Base-by-base conservation (phyloP, 2,113 vertebrate genomes). In the Trochalopteron elliotii region DNA sequence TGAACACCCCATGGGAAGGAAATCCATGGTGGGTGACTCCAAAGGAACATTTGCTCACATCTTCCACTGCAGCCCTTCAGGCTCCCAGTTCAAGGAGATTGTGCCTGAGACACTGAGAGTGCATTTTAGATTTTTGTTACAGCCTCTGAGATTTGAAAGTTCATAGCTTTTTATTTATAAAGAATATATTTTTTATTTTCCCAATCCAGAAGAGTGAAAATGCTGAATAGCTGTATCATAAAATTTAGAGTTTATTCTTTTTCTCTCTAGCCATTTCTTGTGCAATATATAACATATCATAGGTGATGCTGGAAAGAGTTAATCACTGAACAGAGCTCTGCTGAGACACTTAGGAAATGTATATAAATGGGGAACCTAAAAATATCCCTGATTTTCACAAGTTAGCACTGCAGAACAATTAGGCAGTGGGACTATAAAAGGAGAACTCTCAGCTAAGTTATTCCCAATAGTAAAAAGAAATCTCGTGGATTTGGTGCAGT, bases 361-460 rank as follows among this genome's bases (percentile, higher is more conserved):
- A 47, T 82, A 79, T 75, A 92, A 85, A 71, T 63, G 70, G 75
- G 39, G 57, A 69, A 53, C 60, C 93, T 91, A 89, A 96, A 96
- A 91, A 87, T 94, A 91, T 8, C 76, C 5, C 10, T 33, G 47
- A 86, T 91, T 94, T 92, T 89, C 83, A 63, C 65, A 77, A 68
- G 63, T 74, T 83, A 89, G 59, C 94, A 57, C 5, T 79, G 55
- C 80, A 89, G 94, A 92, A 83, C 68, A 87, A 88, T 83, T 83
- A 80, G 80, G 68, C 59, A 77, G 89, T 37, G 83, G 65, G 30
- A 23, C 77, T 89, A 57, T 52, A 63, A 78, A 83, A 85, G 90
- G 56, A 95, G 72, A 78, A 22, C 81, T 82, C 78, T 79, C n/a
- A 74, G 47, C 67, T n/a, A 55, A 89, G 30, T 70, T 91, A 59